Base-by-base conservation (phyloP, 2,113 vertebrate genomes). In the Onychostoma macrolepis region DNA sequence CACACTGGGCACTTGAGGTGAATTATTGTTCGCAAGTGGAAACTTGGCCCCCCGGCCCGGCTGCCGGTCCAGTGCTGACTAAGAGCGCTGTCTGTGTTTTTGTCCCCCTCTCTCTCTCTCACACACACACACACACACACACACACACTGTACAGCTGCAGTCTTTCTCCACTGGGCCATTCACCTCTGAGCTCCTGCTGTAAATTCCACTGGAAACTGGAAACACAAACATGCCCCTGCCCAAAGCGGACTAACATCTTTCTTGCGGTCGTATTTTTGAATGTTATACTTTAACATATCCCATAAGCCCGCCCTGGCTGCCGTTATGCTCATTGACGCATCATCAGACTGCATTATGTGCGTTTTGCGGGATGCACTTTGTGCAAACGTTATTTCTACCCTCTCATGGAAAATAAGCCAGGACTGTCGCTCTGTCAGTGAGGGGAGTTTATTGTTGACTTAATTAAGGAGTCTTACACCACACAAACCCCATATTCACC, bases 1-100 rank as follows among this genome's bases (percentile, higher is more conserved):
- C 90, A 91, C 88, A 92, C 90, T 93, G 87, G 91, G 91, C 92
- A 93, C 93, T 95, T 93, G 91, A 93, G 92, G 90, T 93, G 94
- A 96, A 94, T 95, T 94, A 95, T 94, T 94, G 93, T 95, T 94
- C 91, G 91, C 19, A 80, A 93, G 91, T 94, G 94, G 95, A 95
- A 95, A 95, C 94, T 94, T 95, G 93, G 94, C 93, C 90, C 89
- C 89, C 91, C 89, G 90, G 92, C 91, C 91, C 91, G 87, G 82
- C 89, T 91, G 89, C 91, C 91, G 89, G 93, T 90, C 91, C 93
- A 92, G 91, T 89, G 90, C 92, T 94, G 93, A 94, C 90, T 93
- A 93, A 93, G 92, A 92, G 89, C 91, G 93, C 90, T 93, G 93
- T 94, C 92, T 94, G 85, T 88, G 65, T 90, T 58, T 89, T 72